Base-by-base conservation (phyloP, 2,888 invertebrate species). In the Epirrhoe tristata region DNA sequence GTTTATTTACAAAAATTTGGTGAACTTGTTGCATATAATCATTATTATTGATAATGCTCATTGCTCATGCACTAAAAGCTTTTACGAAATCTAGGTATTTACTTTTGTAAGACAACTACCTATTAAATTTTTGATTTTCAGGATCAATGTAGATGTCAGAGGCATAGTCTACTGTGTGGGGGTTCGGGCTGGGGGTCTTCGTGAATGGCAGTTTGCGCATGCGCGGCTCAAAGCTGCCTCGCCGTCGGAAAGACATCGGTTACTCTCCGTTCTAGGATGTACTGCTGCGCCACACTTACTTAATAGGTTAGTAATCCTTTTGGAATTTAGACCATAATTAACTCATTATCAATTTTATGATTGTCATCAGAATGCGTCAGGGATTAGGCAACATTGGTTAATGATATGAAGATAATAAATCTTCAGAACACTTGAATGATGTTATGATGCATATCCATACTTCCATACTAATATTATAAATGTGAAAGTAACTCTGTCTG, bases 201-300 rank as follows among this genome's bases (percentile, higher is more conserved):
- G 94, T 0, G 98, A 98, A 82, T 99, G 98, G 98, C 95, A 97
- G 71, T 98, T 98, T 84, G 96, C 97, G 0, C 98, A 97, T 95
- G 94, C 96, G 55, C 94, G 96, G 36, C 98, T 97, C 83, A 84
- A 95, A 46, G 95, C 94, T 4, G 95, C 97, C 71, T 96, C 97
- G 0, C 97, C 97, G 0, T 96, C 97, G 0, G 98, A 98, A 84
- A 95, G 97, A 76, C 96, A 96, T 73, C 92, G 96, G 7, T 89
- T 98, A 7, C 91, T 98, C 12, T 94, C 94, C 6, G 96, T 97
- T 0, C 90, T 99, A 12, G 97, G 97, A 0, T 98, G 98, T 80
- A 96, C 97, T 0, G 93, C 96, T 65, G 96, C 98, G 74, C 96
- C 96, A 0, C 98, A 98, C 96, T 93, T 98, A 51, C 89, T 99